These are phyloP conservation scores for Drosophila littoralis DNA, from an alignment of 1,140 invertebrate genomes.

Conservation along the genomic window DNA sequence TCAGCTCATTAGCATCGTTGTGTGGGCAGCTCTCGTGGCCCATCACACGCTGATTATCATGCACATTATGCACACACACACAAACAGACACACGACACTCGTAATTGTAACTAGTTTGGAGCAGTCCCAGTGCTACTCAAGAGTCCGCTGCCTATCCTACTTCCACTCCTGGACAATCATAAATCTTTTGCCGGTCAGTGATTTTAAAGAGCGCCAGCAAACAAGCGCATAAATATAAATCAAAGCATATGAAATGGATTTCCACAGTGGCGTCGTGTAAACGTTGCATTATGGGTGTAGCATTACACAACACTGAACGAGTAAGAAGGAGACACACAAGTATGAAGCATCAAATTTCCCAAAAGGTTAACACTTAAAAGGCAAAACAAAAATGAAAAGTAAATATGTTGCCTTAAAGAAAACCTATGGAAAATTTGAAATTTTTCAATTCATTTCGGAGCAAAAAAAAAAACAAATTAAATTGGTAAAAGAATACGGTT, in stretches of 20 bases:
- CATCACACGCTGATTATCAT: constrained; percentile 68
- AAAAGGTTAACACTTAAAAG: constrained; percentile 16
- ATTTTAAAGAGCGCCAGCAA: constrained; percentile 42
- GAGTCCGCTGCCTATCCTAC: constrained; percentile 14
- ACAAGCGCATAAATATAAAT: constrained; percentile 65
- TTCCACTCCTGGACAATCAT: constrained; percentile 31
- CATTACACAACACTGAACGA: constrained; percentile 35
- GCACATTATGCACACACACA: constrained; percentile 38
- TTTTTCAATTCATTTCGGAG: no score
- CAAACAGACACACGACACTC: constrained; percentile 6
- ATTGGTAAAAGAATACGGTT: background rate
- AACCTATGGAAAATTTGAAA: background rate
- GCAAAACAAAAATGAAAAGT: background rate
- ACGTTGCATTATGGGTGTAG: constrained; percentile 23
- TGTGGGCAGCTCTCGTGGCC: constrained; percentile 51
- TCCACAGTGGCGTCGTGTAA: constrained; percentile 50
- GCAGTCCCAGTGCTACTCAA: constrained; percentile 22
- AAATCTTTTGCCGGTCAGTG: constrained; percentile 50
- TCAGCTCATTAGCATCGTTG: constrained; percentile 62
- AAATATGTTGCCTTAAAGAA: background rate
- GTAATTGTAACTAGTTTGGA: constrained; percentile 35
- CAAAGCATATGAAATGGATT: constrained; percentile 62
- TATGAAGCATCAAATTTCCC: constrained; percentile 46
- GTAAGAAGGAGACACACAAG: constrained; percentile 8
- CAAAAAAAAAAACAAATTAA: background rate